Base-by-base conservation (phyloP, 2,888 invertebrate genomes). In the Lordiphosa andalusiaca region DNA sequence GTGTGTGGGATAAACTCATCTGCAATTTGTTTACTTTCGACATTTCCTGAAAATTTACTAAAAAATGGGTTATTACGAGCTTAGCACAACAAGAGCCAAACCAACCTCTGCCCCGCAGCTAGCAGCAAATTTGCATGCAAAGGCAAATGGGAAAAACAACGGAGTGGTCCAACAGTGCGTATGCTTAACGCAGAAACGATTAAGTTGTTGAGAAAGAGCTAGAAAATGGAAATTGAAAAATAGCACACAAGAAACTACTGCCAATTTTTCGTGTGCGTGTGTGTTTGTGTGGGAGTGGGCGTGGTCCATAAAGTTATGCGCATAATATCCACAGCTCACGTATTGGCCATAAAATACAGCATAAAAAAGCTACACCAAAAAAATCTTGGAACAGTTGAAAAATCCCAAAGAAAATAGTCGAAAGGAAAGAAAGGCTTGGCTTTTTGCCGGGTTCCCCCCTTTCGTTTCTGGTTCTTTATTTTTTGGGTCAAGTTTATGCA, bases 11-110 rank as follows among this genome's bases (percentile, higher is more conserved):
- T 81, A 77, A 81, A 74, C 76, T 76, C 78, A 50, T 67, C 73
- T 81, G 83, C 83, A 82, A 83, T 82, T 82, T 82, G 82, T 83
- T 82, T 83, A 78, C 83, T 81, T 83, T 83, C 83, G 83, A 83
- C 83, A 73, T 74, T 81, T 72, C 57, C 76, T 71, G 62, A 65
- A 73, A 73, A 74, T 81, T 71, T 71, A 64, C 65, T 53, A 63
- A 71, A 61, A 68, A 71, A 67, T 74, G 77, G 80, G 69, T 82
- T 81, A 81, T 80, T 81, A 80, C 69, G 63, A 71, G 81, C 82
- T 82, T 71, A 82, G 73, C 70, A 62, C 50, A 46, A 61, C 53
- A 64, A 12, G 25, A 16, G 30, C 44, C 21, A 44, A 16, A 19
- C 44, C 21, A 37, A 37, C 46, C 30, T 23, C n/a, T 33, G 39